Percentiles rank a stretch among this genome's conserved stretches.
These are phyloP conservation scores for Dascyllus trimaculatus DNA, from an alignment of 2,113 vertebrate species.

Conservation along the genomic window DNA sequence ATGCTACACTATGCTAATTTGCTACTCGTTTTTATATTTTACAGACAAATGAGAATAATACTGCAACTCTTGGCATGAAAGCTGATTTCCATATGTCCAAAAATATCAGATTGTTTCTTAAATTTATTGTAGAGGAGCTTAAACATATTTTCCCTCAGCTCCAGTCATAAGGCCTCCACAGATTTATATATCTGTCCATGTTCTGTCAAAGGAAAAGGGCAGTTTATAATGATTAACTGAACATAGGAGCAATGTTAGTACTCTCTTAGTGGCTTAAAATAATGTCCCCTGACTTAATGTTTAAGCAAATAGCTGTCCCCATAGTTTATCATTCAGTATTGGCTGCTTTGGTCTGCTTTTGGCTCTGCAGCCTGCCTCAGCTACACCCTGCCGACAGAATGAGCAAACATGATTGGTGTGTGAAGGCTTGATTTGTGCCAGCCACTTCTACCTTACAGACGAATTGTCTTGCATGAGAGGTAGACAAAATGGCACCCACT, in stretches of 20 bases:
- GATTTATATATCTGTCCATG: conserved; percentile 14
- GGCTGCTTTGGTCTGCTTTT: conserved; percentile 10
- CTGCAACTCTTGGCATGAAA: not conserved
- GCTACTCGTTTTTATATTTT: too few relatives aligned
- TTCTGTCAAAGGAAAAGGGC: conserved; percentile 17
- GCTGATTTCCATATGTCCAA: not conserved
- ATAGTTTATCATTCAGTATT: conserved; percentile 16
- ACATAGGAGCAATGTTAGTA: conserved; percentile 3
- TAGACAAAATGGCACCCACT: conserved; percentile 19
- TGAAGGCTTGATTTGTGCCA: conserved; percentile 42
- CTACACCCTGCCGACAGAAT: conserved; percentile 17
- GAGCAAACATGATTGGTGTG: conserved; percentile 48
- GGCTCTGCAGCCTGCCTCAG: conserved; percentile 24
- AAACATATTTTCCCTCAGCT: conserved; percentile 8
- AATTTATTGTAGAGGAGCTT: not conserved
- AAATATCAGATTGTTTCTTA: not conserved
- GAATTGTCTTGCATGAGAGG: conserved; percentile 26
- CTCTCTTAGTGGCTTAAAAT: conserved; percentile 26
- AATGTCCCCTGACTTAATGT: conserved; percentile 29
- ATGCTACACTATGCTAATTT: too few relatives aligned
- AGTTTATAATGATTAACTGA: conserved; percentile 17
- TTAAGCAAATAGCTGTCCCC: conserved; percentile 32
- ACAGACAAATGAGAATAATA: too few relatives aligned
- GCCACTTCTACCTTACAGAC: conserved; percentile 12
- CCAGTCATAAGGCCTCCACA: not conserved